Evolutionary conservation across 2,888 invertebrate species (phyloP), one percentile per base, ranked within the genome.

Genomic region (Athrips mouffetella): DNA sequence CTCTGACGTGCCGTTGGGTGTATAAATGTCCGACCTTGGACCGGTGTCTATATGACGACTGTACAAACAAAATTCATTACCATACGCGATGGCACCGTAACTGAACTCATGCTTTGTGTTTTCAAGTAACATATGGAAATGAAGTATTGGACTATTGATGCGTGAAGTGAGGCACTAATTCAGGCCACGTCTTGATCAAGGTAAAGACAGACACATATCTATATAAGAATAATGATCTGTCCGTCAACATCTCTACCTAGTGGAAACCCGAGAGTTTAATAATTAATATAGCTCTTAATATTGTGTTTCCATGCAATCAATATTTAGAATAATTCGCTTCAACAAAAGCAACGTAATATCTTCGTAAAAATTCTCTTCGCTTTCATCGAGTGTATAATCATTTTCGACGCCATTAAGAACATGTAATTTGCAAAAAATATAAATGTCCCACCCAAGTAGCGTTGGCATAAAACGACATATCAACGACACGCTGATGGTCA

Each of bases 51-150:
- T 60, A 65, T 65, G 72, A 67, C 75, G 75, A 66, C 73, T 76
- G 72, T 73, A 63, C 63, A 80, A 77, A 79, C 66, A 37, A 18
- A 37, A 79, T 51, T 58, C 67, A 80, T 80, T 77, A 74, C 73
- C 74, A 76, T 78, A 71, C 60, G 57, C 54, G 67, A 71, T 65
- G 70, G 73, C 74, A 31, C 44, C 44, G 44, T 29, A 20, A 29
- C 42, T 11, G n/a, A 18, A 27, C 29, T 29, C 16, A 42, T 29
- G 18, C 18, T 42, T 10, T 42, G 16, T 27, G 42, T 42, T 29
- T 37, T 37, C 21, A n/a, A 11, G 25, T 10, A 18, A 40, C 11
- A 40, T 29, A 42, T 29, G 42, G 42, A 29, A 46, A 50, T 41
- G 41, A 41, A 46, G 39, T 41, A 41, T 46, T 46, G 18, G 45